These are phyloP conservation scores for Coccyzus lansbergi DNA, from an alignment of 2,797 vertebrate species.

Conservation along the genomic window DNA sequence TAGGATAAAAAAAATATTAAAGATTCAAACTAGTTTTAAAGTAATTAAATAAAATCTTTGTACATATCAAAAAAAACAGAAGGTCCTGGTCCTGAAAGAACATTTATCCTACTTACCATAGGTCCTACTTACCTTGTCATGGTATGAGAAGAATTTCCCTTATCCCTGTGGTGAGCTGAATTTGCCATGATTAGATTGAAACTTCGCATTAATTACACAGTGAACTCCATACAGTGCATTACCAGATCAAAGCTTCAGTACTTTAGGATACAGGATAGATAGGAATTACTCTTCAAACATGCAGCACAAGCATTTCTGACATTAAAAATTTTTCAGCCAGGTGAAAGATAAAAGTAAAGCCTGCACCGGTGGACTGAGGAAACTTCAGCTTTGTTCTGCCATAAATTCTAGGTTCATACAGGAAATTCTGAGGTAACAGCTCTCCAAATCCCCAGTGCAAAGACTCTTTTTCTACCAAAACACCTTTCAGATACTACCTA, in stretches of 20 bases:
- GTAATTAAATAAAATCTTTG: background rate
- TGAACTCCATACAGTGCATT: background rate
- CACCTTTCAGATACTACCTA: background rate
- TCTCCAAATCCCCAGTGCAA: background rate
- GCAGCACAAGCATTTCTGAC: background rate
- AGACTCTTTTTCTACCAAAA: background rate
- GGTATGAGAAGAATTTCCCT: background rate
- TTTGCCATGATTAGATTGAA: background rate
- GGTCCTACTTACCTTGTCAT: background rate
- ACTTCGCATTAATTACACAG: background rate
- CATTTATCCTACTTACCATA: background rate
- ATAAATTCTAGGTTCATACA: background rate
- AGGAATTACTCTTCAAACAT: background rate
- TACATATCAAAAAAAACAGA: background rate
- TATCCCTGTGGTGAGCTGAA: rapidly evolving
- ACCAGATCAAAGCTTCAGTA: background rate
- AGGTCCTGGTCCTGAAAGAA: background rate
- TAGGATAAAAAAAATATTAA: background rate
- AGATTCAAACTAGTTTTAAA: background rate
- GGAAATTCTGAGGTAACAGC: background rate
- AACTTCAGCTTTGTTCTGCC: background rate
- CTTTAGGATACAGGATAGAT: background rate
- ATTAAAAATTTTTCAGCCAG: background rate
- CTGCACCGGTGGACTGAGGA: background rate
- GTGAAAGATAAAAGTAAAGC: background rate